Base-by-base conservation (phyloP, 2,888 invertebrate species). In the Drosophila recens region DNA sequence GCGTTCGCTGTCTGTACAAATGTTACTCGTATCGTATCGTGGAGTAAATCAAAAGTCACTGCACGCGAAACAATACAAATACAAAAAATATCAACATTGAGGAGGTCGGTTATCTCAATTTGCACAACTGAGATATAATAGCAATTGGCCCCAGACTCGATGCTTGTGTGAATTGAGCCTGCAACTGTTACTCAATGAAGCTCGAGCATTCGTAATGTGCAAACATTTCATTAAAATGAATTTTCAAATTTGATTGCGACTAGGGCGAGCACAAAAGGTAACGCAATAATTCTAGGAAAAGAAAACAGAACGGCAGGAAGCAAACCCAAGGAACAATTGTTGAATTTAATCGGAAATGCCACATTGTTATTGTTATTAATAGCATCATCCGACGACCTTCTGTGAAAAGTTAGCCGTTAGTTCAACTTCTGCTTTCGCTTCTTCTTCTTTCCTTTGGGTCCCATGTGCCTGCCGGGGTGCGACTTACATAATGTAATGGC, bases 211-310 rank as follows among this genome's bases (percentile, higher is more conserved):
- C 48, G 36, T 42, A 51, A 49, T 66, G 52, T 42, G 69, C 52
- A 72, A 66, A 43, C 53, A 71, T 64, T 79, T 74, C 49, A 72
- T 64, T 59, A 40, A 69, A 79, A 67, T 74, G 38, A 61, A 76
- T 76, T 72, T 62, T 64, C 20, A 51, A 75, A 64, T 64, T 67
- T 67, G 67, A 34, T 67, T 53, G 20, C 34, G n/a, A 56, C 10
- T 1, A 20, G 20, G 33, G 43, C 34, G n/a, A 34, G n/a, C 20
- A 10, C 20, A 40, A 58, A 64, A 15, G 34, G 46, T 64, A 57
- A 48, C 36, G 56, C 30, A 63, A 56, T 33, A 63, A 56, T 67
- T 58, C 38, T 23, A 17, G n/a, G 15, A 38, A 58, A 15, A 20
- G 13, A 27, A 27, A 5, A 6, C 23, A 23, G 6, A 45, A 48